A percentile compares a stretch with the other conserved stretches of the same genome.
phyloP scores from a whole-genome alignment of 2,113 vertebrate genomes.

The Pluvianellus socialis region DNA sequence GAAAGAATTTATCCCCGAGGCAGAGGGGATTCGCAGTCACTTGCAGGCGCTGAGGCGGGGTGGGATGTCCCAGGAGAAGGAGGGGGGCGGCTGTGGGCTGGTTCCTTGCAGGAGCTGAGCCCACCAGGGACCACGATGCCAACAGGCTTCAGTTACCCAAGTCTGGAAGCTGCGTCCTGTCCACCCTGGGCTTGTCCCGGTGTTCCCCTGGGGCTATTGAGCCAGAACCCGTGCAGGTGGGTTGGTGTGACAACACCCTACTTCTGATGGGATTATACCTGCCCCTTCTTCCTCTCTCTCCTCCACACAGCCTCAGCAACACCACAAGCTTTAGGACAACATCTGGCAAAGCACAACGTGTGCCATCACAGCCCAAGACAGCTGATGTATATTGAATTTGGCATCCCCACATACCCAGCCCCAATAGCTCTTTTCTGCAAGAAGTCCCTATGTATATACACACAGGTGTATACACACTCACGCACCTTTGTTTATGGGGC shows the following conservation, averaged over 20 bases:
- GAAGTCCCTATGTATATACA: accelerated
- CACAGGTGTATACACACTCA: not conserved
- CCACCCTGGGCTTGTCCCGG: not conserved
- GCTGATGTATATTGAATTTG: not conserved
- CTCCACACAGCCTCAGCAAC: not conserved
- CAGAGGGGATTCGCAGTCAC: not conserved
- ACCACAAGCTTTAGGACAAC: not conserved
- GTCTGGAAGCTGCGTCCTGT: accelerated
- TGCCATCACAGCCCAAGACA: not conserved
- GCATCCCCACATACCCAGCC: not conserved
- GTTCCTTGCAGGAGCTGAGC: not conserved
- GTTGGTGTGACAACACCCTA: not conserved
- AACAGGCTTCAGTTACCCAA: not conserved
- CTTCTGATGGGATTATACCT: not conserved
- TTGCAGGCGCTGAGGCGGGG: not conserved
- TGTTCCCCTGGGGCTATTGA: accelerated
- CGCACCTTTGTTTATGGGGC: not conserved
- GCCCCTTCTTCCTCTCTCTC: not conserved
- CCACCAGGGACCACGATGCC: accelerated
- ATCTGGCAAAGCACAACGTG: not conserved
- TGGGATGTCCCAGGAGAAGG: accelerated
- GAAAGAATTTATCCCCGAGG: not conserved
- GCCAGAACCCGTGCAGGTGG: accelerated
- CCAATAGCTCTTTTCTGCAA: not conserved
- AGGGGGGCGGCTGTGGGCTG: not conserved